These are phyloP conservation scores for Nomada lathburiana DNA, from an alignment of 2,888 invertebrate species.

Conservation along the genomic window DNA sequence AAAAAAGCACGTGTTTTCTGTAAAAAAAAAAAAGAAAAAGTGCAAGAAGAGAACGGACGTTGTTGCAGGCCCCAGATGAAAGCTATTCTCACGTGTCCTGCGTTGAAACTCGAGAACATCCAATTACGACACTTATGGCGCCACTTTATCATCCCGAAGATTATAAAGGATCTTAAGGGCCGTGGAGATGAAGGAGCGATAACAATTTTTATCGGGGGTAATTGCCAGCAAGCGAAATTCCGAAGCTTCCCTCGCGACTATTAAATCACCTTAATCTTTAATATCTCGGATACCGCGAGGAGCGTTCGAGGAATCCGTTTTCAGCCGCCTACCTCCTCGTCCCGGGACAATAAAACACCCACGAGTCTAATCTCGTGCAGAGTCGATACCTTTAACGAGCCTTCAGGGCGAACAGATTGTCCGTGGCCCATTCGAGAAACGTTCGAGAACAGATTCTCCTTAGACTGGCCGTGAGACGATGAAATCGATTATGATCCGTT, in stretches of 20 bases:
- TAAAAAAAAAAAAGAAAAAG: too few species aligned
- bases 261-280: constrained; percentile 58
- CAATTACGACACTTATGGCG: constrained; percentile 47
- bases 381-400: constrained; percentile 22
- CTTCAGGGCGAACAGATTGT: constrained; percentile 8
- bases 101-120: constrained; percentile 31
- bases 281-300: constrained; percentile 42
- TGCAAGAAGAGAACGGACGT: too few species aligned
- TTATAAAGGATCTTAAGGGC: constrained; percentile 47
- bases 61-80: background rate
- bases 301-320: constrained; percentile 32
- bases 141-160: constrained; percentile 48
- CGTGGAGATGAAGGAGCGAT: constrained; percentile 4
- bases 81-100: background rate
- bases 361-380: constrained; percentile 3
- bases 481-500: background rate
- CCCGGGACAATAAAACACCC: constrained; percentile 6
- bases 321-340: background rate
- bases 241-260: constrained; percentile 16
- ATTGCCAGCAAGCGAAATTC: constrained; percentile 50
- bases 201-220: constrained; percentile 56
- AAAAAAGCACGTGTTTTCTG: too few species aligned
- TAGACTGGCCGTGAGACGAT: background rate
- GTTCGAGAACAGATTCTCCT: background rate
- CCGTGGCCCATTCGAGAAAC: background rate